Evolutionary conservation across 2,797 vertebrate species (phyloP).

Genomic region (Anableps anableps): DNA sequence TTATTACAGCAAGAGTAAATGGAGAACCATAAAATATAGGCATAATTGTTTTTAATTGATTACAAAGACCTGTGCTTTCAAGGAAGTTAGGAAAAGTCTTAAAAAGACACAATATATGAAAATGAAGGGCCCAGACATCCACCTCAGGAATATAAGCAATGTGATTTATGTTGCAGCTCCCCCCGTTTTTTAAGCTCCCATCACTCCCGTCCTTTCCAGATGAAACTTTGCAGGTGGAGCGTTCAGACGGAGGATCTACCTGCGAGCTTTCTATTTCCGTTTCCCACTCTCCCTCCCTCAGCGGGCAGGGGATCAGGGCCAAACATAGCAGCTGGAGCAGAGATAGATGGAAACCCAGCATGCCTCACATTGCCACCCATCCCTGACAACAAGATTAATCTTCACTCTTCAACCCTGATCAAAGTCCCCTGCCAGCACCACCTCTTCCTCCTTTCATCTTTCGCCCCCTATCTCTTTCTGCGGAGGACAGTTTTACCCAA

Average conservation of each 20-base stretch:
- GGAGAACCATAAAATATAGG: too few relatives aligned
- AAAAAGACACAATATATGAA: background rate
- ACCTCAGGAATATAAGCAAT: slow-evolving; percentile 7
- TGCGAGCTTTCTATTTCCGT: slow-evolving; percentile 44
- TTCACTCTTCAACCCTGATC: slow-evolving; percentile 60
- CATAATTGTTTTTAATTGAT: too few relatives aligned
- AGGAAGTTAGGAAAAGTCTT: background rate
- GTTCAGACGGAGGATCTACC: slow-evolving; percentile 33
- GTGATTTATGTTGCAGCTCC: background rate
- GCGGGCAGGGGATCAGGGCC: slow-evolving; percentile 37
- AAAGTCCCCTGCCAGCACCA: slow-evolving; percentile 45
- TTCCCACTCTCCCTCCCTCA: slow-evolving; percentile 4
- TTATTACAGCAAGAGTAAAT: too few relatives aligned
- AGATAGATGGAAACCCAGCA: slow-evolving; percentile 60
- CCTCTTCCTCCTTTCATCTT: slow-evolving; percentile 48
- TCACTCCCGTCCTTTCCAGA: background rate
- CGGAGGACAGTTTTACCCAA: slow-evolving; percentile 19
- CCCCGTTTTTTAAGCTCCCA: slow-evolving; percentile 1
- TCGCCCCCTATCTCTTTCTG: slow-evolving; percentile 13
- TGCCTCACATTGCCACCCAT: slow-evolving; percentile 51
- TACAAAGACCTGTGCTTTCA: background rate
- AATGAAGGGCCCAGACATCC: background rate
- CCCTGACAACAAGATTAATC: slow-evolving; percentile 71
- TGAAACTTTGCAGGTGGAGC: slow-evolving; percentile 22
- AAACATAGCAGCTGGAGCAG: slow-evolving; percentile 39